phyloP scores from a whole-genome alignment of 2,113 vertebrate species.

The Hiodon alosoides region DNA sequence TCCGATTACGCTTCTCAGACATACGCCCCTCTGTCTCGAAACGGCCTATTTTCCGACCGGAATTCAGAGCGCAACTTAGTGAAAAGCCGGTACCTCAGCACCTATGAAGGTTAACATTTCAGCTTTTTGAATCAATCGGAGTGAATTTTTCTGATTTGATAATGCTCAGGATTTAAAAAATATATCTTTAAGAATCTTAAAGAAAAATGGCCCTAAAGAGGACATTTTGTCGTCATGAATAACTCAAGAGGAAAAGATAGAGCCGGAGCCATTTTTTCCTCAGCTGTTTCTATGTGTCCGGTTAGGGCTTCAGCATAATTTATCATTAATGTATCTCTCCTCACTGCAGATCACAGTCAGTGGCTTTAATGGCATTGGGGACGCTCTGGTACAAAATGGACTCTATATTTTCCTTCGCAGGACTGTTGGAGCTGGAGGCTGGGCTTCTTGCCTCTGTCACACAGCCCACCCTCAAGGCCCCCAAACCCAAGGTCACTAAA shows the following conservation, averaged over 20 bases:
- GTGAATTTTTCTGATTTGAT: background rate
- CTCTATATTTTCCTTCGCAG: slow-evolving; percentile 49
- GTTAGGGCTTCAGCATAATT: no score
- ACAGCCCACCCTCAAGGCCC: slow-evolving; percentile 49
- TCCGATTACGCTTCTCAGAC: slow-evolving; percentile 60
- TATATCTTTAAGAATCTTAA: background rate
- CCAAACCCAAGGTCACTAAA: slow-evolving; percentile 48
- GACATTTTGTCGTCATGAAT: no score
- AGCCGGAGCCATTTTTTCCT: no score
- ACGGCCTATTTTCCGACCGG: slow-evolving; percentile 61
- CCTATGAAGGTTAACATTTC: slow-evolving; percentile 70
- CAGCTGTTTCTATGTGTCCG: no score
- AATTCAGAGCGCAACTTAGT: slow-evolving; percentile 47
- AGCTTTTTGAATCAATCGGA: background rate
- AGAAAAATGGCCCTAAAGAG: no score
- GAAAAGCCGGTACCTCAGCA: slow-evolving; percentile 68
- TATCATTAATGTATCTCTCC: no score
- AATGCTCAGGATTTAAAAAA: background rate
- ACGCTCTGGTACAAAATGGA: background rate
- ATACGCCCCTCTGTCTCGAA: slow-evolving; percentile 56
- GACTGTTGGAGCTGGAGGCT: slow-evolving; percentile 71
- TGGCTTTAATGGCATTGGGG: background rate
- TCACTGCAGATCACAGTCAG: no score
- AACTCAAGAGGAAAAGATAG: no score
- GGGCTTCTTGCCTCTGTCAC: slow-evolving; percentile 58